Evolutionary conservation across 2,888 invertebrate species (phyloP), one percentile per base, ranked within the genome.

Genomic region (Volucella inflata): DNA sequence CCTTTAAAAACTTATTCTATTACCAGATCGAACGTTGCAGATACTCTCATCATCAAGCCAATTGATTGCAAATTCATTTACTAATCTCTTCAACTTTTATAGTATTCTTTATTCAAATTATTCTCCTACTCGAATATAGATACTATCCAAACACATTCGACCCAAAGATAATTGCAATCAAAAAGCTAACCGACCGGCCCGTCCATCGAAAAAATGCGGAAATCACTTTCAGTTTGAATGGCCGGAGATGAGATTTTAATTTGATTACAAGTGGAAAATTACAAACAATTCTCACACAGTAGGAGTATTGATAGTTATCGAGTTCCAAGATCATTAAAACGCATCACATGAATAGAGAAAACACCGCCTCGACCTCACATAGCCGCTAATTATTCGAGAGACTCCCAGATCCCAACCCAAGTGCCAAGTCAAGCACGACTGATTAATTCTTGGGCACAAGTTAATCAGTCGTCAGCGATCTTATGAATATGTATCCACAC

Each of bases 401-500:
- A 30, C 30, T 30, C 6, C 65, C 42, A 36, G 57, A 57, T 57
- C 48, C 64, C 48, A 46, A 30, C 46, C 55, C 2, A 30, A 30
- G 30, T 30, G 30, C 30, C 30, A 30, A 30, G 30, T 30, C 6
- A 30, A 6, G 51, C 68, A 70, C 65, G 48, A 68, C 50, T 75
- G 57, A 77, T 78, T 77, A 71, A 74, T 51, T 78, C 78, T 50
- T 78, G 62, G 74, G 16, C 79, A 53, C 51, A 51, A 42, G 75
- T 42, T 75, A 65, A 59, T 83, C 62, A 65, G 70, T 46, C 40
- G 42, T 6, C 60, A 46, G 36, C 17, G 30, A 44, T 36, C 14
- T 42, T 16, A 59, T 75, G 75, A 79, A 80, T 75, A 80, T 79
- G 74, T 46, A 84, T 84, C 50, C 57, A 30, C 62, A 42, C 4